Percentiles rank a stretch among this genome's conserved stretches.
Evolutionary conservation across 2,888 invertebrate species (phyloP).

Genomic region (Fabriciana adippe): DNA sequence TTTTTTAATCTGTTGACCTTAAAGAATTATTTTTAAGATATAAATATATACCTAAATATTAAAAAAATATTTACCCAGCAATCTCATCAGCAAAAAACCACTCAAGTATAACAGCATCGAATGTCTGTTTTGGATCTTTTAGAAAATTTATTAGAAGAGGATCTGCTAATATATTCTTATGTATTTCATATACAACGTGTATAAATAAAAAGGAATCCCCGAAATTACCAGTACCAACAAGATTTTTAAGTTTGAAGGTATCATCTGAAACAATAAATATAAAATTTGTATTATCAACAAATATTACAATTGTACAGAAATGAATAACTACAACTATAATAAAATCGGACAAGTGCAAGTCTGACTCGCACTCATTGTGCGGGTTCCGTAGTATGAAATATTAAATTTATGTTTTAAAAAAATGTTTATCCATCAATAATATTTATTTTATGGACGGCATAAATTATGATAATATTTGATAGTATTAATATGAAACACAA

Average conservation of each 20-base stretch:
- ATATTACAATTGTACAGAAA: background rate
- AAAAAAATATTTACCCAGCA: constrained; percentile 49
- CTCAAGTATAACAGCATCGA: constrained; percentile 58
- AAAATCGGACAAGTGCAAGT: too few species aligned
- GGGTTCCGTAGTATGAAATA: too few species aligned
- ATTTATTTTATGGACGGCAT: too few species aligned
- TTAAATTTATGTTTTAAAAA: too few species aligned
- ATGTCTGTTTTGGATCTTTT: constrained; percentile 54
- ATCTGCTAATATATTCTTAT: constrained; percentile 48
- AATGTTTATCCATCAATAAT: too few species aligned
- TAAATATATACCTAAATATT: too few species aligned
- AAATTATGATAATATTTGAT: too few species aligned
- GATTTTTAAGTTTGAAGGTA: constrained; percentile 51
- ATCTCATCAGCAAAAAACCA: constrained; percentile 60
- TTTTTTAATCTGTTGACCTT: too few species aligned
- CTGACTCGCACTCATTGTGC: too few species aligned
- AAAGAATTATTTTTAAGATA: background rate
- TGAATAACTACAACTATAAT: too few species aligned
- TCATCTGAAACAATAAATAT: constrained; percentile 47
- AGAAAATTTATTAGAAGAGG: constrained; percentile 48
- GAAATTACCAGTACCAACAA: constrained; percentile 51
- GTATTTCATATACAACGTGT: constrained; percentile 46
- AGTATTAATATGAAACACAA: too few species aligned
- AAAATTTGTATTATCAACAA: background rate
- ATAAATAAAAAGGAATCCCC: constrained; percentile 49